phyloP scores from a whole-genome alignment of 2,797 vertebrate species.

The Mallotus villosus region DNA sequence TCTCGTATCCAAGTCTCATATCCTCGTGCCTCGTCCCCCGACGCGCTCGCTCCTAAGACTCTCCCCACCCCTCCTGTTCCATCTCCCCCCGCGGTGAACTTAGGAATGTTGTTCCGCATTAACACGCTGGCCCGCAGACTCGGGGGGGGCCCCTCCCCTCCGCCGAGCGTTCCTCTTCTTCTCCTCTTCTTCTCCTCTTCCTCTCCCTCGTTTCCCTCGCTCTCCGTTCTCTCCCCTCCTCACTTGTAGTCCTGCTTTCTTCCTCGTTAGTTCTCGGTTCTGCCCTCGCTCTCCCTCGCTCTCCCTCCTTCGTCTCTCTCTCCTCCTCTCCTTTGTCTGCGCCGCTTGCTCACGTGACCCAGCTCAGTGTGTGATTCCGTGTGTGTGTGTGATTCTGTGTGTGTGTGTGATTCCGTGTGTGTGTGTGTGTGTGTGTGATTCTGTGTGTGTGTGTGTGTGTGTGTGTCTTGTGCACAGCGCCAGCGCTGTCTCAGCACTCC shows the following conservation, averaged over 20 bases:
- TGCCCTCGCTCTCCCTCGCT: slow-evolving; percentile 24
- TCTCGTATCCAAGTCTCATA: too few species aligned
- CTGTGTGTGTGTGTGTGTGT: slow-evolving; percentile 4
- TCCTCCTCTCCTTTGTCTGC: slow-evolving; percentile 5
- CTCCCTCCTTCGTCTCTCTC: slow-evolving; percentile 4
- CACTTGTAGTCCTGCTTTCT: neutral
- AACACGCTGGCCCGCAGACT: too few species aligned
- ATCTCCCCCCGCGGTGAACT: too few species aligned
- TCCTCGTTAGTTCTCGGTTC: neutral
- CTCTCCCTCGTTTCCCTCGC: neutral
- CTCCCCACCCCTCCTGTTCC: too few species aligned
- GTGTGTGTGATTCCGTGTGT: slow-evolving; percentile 1
- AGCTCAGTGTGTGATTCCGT: slow-evolving; percentile 8
- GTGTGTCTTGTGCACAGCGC: slow-evolving; percentile 1
- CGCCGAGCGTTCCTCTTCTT: neutral
- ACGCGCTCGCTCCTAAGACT: too few species aligned
- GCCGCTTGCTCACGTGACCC: slow-evolving; percentile 51
- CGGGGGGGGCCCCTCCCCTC: neutral
- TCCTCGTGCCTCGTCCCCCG: too few species aligned
- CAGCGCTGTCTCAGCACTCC: slow-evolving; percentile 11
- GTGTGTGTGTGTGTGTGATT: slow-evolving; percentile 13
- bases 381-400: slow-evolving; percentile 3
- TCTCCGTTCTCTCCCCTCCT: neutral
- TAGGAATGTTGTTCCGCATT: too few species aligned
- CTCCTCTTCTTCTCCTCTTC: neutral